phyloP scores from a whole-genome alignment of 2,797 vertebrate species.

The Myotis pilosus region DNA sequence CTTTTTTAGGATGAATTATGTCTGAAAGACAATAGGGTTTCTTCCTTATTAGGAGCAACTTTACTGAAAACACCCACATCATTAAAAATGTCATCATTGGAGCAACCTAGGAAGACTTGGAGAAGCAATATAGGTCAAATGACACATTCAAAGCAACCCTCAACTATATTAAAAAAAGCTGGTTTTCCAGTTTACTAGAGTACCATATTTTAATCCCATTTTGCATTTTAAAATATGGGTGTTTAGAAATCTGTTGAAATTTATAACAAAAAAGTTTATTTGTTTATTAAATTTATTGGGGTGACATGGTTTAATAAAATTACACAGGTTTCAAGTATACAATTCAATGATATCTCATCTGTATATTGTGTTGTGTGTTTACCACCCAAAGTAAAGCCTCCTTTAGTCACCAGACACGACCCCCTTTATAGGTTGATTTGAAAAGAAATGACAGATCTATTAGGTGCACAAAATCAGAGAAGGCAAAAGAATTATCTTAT shows the following conservation, averaged over 20 bases:
- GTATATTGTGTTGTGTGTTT: background rate
- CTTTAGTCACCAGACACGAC: background rate
- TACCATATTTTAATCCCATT: conserved; percentile 57
- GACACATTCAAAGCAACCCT: conserved; percentile 19
- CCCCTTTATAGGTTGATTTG: conserved; percentile 54
- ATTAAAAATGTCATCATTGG: conserved; percentile 10
- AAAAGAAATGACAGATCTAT: conserved; percentile 30
- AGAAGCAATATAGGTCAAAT: conserved; percentile 29
- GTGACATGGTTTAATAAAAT: background rate
- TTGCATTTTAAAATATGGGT: conserved; percentile 66
- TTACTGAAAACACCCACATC: conserved; percentile 1
- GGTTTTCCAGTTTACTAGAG: conserved; percentile 40
- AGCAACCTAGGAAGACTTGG: background rate
- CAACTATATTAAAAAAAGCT: background rate
- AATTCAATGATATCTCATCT: background rate
- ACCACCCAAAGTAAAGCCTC: background rate
- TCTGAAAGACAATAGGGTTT: conserved; percentile 26
- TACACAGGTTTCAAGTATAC: background rate
- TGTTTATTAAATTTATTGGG: background rate
- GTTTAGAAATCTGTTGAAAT: conserved; percentile 43
- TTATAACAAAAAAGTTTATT: conserved; percentile 56
- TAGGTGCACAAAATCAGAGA: background rate
- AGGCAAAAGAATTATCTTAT: background rate
- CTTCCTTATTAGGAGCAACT: conserved; percentile 32
- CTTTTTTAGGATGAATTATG: conserved; percentile 34